These are phyloP conservation scores for Thecophora atra DNA, from an alignment of 2,888 invertebrate genomes.

Conservation along the genomic window DNA sequence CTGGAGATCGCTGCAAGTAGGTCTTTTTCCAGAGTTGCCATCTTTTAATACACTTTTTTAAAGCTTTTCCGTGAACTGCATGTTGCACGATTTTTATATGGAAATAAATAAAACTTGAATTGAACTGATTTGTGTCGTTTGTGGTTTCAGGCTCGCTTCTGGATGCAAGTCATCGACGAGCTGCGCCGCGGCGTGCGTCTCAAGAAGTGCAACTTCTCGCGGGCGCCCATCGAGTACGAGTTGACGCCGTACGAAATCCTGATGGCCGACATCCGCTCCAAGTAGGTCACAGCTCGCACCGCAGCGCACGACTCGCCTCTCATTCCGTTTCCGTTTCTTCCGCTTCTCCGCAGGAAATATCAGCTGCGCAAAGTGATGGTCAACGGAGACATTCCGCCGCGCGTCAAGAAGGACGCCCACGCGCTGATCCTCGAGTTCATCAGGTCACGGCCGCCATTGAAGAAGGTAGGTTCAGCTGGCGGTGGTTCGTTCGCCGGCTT, in stretches of 20 bases:
- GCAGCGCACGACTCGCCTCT: not conserved
- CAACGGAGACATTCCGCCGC: conserved; percentile 81
- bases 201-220: conserved; percentile 83
- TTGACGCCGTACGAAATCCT: conserved; percentile 96
- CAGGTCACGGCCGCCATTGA: conserved; percentile 91
- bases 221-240: conserved; percentile 88
- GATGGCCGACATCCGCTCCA: conserved; percentile 93
- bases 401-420: conserved; percentile 94
- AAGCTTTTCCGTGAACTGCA: conserved; percentile 38
- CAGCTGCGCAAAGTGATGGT: conserved; percentile 87
- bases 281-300: conserved; percentile 62
- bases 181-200: conserved; percentile 90
- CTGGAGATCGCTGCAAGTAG: conserved; percentile 82
- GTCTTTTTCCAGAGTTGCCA: not conserved
- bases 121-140: not conserved
- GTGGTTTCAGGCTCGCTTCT: conserved; percentile 81
- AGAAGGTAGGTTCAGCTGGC: conserved; percentile 73
- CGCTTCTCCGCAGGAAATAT: conserved; percentile 70
- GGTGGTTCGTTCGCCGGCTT: not conserved
- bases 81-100: conserved; percentile 33
- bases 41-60: not conserved
- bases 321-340: not conserved
- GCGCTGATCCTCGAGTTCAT: conserved; percentile 96
- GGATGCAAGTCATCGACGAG: conserved; percentile 95
- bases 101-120: conserved; percentile 17